A percentile compares a stretch with the other conserved stretches of the same genome.
Evolutionary conservation across 2,888 invertebrate species (phyloP).

Genomic region (Melipona beecheii): DNA sequence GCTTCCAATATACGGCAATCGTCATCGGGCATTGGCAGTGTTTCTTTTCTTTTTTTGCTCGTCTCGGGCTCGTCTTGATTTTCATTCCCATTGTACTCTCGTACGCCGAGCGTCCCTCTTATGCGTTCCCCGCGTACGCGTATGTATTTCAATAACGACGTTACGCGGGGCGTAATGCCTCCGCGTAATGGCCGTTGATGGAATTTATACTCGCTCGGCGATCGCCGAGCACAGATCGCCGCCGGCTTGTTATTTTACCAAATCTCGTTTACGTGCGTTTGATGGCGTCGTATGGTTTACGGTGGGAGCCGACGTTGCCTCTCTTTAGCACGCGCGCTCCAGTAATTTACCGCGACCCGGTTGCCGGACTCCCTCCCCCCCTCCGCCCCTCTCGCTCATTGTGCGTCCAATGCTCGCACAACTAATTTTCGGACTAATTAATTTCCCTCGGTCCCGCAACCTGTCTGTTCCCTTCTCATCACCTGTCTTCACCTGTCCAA

Average conservation of each 20-base stretch:
- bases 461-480: conserved; percentile 9
- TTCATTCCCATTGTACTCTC: neutral
- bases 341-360: conserved; percentile 41
- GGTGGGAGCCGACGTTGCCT: neutral
- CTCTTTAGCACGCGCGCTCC: conserved; percentile 34
- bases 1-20: conserved; percentile 64
- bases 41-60: too few species aligned
- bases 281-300: conserved; percentile 24
- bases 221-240: neutral
- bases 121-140: neutral
- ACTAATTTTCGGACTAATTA: conserved; percentile 55
- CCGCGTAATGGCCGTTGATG: neutral
- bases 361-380: too few species aligned
- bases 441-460: conserved; percentile 37
- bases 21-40: neutral
- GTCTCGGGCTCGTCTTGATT: neutral
- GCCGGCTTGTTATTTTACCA: neutral
- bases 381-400: conserved; percentile 26
- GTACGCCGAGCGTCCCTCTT: too few species aligned
- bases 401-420: conserved; percentile 38
- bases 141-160: neutral
- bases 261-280: conserved; percentile 11
- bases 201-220: neutral
- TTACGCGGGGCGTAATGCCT: neutral
- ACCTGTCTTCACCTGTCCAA: too few species aligned